Evolutionary conservation across 64 coral and sea anemone species (phyloP).

Genomic region (Stylophora pistillata): DNA sequence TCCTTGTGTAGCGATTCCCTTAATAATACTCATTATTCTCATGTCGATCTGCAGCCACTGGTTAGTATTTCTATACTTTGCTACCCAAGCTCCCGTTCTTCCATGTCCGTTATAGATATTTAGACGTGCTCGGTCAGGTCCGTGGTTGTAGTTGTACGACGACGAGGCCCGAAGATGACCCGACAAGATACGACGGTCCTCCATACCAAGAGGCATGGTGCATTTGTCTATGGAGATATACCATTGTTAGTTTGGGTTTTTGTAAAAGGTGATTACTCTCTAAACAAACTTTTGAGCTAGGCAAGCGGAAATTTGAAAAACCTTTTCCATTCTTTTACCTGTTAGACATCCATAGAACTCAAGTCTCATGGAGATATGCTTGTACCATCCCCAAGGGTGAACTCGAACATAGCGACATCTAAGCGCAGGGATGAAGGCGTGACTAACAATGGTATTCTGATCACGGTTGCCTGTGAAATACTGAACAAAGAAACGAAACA

Average conservation of each 20-base stretch:
- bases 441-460: slow-evolving; percentile 68
- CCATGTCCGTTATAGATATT: slow-evolving; percentile 59
- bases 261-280: too few species aligned
- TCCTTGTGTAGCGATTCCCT: slow-evolving; percentile 86
- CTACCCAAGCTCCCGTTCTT: slow-evolving; percentile 70
- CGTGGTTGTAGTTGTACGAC: slow-evolving; percentile 59
- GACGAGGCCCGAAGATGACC: slow-evolving; percentile 75
- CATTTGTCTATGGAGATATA: slow-evolving; percentile 39
- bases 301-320: neutral
- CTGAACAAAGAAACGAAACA: slow-evolving; percentile 41
- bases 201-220: slow-evolving; percentile 84
- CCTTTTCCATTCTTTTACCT: slow-evolving; percentile 27
- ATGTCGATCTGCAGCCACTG: slow-evolving; percentile 82
- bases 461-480: slow-evolving; percentile 80
- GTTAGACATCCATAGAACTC: slow-evolving; percentile 84
- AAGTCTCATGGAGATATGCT: slow-evolving; percentile 84
- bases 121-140: slow-evolving; percentile 78
- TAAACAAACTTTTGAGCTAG: neutral
- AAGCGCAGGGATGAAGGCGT: slow-evolving; percentile 76
- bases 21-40: slow-evolving; percentile 48
- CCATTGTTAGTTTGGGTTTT: neutral
- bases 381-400: slow-evolving; percentile 69
- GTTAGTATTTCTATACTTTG: slow-evolving; percentile 40
- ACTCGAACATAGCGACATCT: slow-evolving; percentile 70
- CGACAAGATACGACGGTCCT: slow-evolving; percentile 71